Percentiles rank a stretch among this genome's conserved stretches.
These are phyloP conservation scores for Celastrina argiolus DNA, from an alignment of 2,888 invertebrate species.

Conservation along the genomic window DNA sequence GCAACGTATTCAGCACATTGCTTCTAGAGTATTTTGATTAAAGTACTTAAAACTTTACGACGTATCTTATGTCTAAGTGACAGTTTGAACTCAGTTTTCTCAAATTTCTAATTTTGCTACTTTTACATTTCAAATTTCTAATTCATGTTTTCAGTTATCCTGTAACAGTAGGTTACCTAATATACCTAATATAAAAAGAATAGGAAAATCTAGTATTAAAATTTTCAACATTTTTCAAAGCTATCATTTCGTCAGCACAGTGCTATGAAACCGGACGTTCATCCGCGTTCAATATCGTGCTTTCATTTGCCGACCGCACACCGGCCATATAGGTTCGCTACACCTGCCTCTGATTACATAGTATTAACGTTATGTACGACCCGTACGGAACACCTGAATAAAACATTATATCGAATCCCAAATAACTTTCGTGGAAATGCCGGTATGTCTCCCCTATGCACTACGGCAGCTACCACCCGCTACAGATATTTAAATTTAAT, in stretches of 20 bases:
- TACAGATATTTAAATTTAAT: conserved; percentile 15
- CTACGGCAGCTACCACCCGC: neutral
- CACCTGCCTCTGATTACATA: conserved; percentile 16
- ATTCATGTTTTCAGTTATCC: no score
- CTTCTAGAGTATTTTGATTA: no score
- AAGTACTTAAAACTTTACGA: no score
- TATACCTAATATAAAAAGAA: no score
- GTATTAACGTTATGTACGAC: conserved; percentile 14
- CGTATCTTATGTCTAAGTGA: no score
- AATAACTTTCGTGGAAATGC: conserved; percentile 11
- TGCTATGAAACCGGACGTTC: neutral
- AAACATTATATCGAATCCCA: conserved; percentile 16
- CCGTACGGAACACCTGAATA: conserved; percentile 13
- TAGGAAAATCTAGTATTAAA: no score
- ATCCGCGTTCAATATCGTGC: conserved; percentile 51
- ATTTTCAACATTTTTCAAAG: neutral
- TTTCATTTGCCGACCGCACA: conserved; percentile 49
- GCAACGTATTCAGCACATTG: no score
- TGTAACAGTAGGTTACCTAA: no score
- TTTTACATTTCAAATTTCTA: no score
- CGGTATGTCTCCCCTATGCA: neutral
- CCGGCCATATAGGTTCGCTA: conserved; percentile 19
- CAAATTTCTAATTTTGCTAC: no score
- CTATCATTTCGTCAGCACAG: neutral
- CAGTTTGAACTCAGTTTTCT: no score